phyloP scores from a whole-genome alignment of 1,140 invertebrate species.

The Spodoptera frugiperda region DNA sequence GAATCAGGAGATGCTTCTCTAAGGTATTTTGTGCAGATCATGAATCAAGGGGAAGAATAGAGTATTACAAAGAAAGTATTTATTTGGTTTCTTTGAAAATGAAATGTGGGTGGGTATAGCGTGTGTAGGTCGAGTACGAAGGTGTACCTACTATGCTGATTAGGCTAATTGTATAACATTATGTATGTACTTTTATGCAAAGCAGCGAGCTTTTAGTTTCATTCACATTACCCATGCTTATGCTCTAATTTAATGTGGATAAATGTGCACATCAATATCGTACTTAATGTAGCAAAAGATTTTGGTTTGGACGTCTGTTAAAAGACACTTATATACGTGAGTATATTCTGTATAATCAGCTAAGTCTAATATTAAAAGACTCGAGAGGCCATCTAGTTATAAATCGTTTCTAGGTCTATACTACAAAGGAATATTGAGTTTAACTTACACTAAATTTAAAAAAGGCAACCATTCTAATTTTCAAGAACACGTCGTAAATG shows the following conservation, averaged over 20 bases:
- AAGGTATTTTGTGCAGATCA: not conserved
- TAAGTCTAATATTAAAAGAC: too few relatives aligned
- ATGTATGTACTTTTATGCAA: conserved; percentile 6
- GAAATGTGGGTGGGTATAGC: conserved; percentile 13
- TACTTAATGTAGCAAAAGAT: too few relatives aligned
- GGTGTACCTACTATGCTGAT: not conserved
- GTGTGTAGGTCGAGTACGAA: not conserved
- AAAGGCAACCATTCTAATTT: too few relatives aligned
- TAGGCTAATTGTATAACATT: conserved; percentile 9
- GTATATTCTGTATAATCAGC: too few relatives aligned
- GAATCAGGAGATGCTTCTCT: not conserved
- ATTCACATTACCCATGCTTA: not conserved
- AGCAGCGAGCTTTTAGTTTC: not conserved
- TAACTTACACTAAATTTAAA: too few relatives aligned
- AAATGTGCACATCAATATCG: not conserved
- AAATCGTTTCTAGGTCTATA: too few relatives aligned
- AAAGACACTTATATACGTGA: too few relatives aligned
- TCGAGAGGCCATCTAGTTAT: too few relatives aligned
- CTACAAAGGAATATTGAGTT: too few relatives aligned
- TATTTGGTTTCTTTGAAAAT: conserved; percentile 30
- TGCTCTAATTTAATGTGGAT: not conserved
- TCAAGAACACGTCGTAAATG: too few relatives aligned
- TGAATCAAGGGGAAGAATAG: conserved; percentile 7
- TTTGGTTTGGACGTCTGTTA: too few relatives aligned
- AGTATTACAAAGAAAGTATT: conserved; percentile 28